Evolutionary conservation across 1,140 invertebrate species (phyloP), one percentile per base, ranked within the genome.

Genomic region (Drosophila tristis): DNA sequence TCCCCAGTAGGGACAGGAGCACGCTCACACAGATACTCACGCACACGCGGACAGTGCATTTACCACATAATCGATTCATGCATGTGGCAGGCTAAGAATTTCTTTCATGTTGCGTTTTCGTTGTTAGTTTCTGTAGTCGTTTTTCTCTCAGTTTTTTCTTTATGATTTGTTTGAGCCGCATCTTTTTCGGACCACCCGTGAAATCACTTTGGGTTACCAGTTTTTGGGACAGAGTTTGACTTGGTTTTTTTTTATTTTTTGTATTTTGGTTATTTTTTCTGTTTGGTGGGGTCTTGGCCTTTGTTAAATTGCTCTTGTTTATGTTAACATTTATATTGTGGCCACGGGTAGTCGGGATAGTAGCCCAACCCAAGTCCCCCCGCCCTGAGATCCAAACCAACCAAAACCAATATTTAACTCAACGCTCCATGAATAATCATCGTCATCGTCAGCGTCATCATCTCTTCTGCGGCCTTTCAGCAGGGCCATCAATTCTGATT

Each of bases 261-360:
- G 35, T 42, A 47, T 59, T 55, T 76, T 45, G 42, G 31, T 26
- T 45, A 2, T 23, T 58, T 45, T 48, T 53, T n/a, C 4, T 48
- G 63, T 55, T 63, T 43, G 29, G 56, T 55, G 43, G 57, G 68
- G 75, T 51, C 49, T 73, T 42, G 72, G 67, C 63, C 79, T 90
- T 81, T 86, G 81, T 90, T 90, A 90, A 90, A 90, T 90, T 90
- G 89, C 87, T 90, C 87, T 90, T 90, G 87, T 90, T 90, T 90
- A 90, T 90, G 87, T 89, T 90, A 90, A 90, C 87, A 90, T 90
- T 90, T 90, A 90, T 87, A 90, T 90, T 90, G 87, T 90, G 74
- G 84, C 85, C 84, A 90, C 84, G 84, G 84, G 85, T 89, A 78
- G 80, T 67, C 80, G 45, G 51, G 55, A 70, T 64, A 57, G 44